These are phyloP conservation scores for Remorina albescens DNA, from an alignment of 2,797 vertebrate species.

Conservation along the genomic window DNA sequence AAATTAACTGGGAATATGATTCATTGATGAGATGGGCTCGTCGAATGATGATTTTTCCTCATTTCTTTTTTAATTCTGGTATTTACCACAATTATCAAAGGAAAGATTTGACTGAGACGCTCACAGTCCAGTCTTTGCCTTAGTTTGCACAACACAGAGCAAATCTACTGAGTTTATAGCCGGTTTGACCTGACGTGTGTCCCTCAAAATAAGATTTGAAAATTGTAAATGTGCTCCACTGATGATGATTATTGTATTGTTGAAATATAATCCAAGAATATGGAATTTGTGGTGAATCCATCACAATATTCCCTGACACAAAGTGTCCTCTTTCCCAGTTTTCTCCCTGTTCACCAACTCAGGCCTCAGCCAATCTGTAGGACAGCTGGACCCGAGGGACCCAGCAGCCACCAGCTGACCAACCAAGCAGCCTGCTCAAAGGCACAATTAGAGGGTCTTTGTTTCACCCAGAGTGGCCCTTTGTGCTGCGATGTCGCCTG, in stretches of 20 bases:
- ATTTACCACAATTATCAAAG: no score
- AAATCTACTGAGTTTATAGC: background rate
- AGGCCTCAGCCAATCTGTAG: slow-evolving; percentile 59
- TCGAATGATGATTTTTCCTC: no score
- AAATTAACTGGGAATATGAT: no score
- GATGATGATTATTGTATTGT: background rate
- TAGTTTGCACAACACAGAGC: background rate
- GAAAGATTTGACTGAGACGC: no score
- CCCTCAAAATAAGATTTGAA: background rate
- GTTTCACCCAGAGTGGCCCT: slow-evolving; percentile 71
- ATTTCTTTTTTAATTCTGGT: no score
- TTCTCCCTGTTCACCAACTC: slow-evolving; percentile 66
- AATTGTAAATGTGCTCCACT: background rate
- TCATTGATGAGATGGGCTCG: no score
- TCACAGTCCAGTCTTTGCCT: background rate
- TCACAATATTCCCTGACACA: slow-evolving; percentile 31
- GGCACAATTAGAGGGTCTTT: slow-evolving; percentile 86
- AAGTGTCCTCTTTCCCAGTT: slow-evolving; percentile 56
- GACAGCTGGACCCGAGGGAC: slow-evolving; percentile 77
- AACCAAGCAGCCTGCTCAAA: slow-evolving; percentile 79
- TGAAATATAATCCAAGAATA: background rate
- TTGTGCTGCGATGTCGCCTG: slow-evolving; percentile 73
- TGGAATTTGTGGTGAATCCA: background rate
- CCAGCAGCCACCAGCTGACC: slow-evolving; percentile 80
- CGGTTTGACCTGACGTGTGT: no score